Percentiles rank a stretch among this genome's conserved stretches.
These are phyloP conservation scores for Scolopax rusticola DNA, from an alignment of 2,797 vertebrate genomes.

Conservation along the genomic window DNA sequence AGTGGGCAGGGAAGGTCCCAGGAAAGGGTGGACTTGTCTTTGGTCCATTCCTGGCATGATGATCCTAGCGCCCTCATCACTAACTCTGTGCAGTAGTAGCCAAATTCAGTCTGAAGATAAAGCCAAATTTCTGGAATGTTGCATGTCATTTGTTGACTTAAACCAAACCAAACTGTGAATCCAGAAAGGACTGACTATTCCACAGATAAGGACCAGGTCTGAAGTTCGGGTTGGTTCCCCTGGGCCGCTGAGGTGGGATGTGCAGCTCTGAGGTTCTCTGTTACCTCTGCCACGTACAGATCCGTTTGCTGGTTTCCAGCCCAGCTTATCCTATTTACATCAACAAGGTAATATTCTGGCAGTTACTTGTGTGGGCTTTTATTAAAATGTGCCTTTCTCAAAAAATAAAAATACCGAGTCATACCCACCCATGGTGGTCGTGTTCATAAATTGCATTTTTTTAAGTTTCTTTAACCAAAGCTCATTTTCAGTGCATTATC, in stretches of 20 bases:
- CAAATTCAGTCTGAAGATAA: neutral
- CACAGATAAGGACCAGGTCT: neutral
- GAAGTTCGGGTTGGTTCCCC: neutral
- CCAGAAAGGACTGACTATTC: neutral
- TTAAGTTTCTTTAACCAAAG: neutral
- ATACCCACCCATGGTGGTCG: neutral
- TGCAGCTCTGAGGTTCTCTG: neutral
- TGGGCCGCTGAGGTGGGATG: neutral
- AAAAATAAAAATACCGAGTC: neutral
- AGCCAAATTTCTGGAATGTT: neutral
- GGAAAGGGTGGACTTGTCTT: neutral
- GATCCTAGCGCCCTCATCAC: neutral
- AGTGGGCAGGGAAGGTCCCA: neutral
- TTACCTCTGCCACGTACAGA: fast-evolving
- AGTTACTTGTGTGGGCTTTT: neutral
- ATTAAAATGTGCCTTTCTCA: neutral
- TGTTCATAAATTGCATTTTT: neutral
- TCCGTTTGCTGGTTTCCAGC: neutral
- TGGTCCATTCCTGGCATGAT: neutral
- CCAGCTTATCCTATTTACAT: neutral
- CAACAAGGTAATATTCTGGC: neutral
- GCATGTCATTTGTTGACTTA: fast-evolving
- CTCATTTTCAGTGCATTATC: neutral
- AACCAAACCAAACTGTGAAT: neutral
- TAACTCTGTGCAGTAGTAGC: neutral